These are phyloP conservation scores for Drosophila testacea DNA, from an alignment of 2,888 invertebrate genomes.

Conservation along the genomic window DNA sequence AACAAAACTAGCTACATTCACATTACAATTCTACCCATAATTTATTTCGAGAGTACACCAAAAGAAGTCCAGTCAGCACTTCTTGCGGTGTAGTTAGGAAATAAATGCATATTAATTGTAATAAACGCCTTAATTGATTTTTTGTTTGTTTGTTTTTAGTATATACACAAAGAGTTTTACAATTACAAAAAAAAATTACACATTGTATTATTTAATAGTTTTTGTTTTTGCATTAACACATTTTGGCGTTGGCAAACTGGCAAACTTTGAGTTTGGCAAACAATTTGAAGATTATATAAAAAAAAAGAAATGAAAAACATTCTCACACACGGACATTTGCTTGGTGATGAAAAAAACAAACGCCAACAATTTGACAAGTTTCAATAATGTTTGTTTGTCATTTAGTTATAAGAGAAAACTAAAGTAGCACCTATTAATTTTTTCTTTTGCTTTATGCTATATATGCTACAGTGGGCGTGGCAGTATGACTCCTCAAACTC, in stretches of 20 bases:
- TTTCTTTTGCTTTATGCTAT: slow-evolving; percentile 6
- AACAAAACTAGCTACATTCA: slow-evolving; percentile 17
- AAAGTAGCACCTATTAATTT: slow-evolving; percentile 58
- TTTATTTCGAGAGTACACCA: slow-evolving; percentile 76
- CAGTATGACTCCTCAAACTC: slow-evolving; percentile 49
- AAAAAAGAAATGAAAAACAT: slow-evolving; percentile 11
- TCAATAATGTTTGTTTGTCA: slow-evolving; percentile 6
- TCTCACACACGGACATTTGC: slow-evolving; percentile 12
- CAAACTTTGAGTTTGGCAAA: slow-evolving; percentile 76
- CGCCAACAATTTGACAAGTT: slow-evolving; percentile 29
- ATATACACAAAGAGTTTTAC: slow-evolving; percentile 69
- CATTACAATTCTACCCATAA: slow-evolving; percentile 17
- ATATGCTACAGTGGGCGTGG: slow-evolving; percentile 58
- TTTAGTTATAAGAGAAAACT: slow-evolving; percentile 28
- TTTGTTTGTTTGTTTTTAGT: slow-evolving; percentile 59
- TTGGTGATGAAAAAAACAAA: background rate
- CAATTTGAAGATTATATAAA: slow-evolving; percentile 30
- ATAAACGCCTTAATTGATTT: slow-evolving; percentile 37
- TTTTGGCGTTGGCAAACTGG: slow-evolving; percentile 55
- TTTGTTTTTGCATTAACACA: slow-evolving; percentile 52
- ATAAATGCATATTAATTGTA: slow-evolving; percentile 73
- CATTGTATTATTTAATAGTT: slow-evolving; percentile 48
- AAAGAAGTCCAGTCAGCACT: slow-evolving; percentile 59
- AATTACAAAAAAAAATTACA: slow-evolving; percentile 41
- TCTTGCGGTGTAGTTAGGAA: slow-evolving; percentile 74